Conservation (phyloP, 92 coral and sea anemone species). For the Zoanthus gigantus region DNA sequence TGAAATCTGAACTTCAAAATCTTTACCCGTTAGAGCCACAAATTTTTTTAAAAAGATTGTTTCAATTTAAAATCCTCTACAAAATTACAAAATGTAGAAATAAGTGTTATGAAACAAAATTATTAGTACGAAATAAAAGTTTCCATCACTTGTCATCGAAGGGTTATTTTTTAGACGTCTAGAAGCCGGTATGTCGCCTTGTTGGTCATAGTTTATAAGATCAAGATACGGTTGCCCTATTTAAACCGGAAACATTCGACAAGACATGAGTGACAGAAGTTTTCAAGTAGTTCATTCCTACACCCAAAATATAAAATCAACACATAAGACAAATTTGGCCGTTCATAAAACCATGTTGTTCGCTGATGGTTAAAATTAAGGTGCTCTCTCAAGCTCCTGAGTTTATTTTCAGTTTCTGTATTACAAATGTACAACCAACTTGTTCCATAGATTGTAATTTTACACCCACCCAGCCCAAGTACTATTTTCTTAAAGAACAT, state of each 20-base stretch:
- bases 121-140: background rate
- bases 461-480: no score
- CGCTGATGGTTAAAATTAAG: background rate
- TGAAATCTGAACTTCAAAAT: background rate
- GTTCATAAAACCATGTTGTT: background rate
- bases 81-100: background rate
- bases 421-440: no score
- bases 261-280: conserved; percentile 2
- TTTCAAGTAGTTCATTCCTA: background rate
- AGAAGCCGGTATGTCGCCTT: conserved; percentile 16
- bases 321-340: background rate
- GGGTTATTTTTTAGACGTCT: background rate
- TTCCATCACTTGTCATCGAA: conserved; percentile 5
- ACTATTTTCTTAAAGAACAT: no score
- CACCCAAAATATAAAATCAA: background rate
- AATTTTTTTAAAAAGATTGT: background rate
- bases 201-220: conserved; percentile 25
- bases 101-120: background rate
- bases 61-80: background rate
- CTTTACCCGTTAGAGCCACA: background rate
- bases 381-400: no score
- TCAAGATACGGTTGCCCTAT: background rate
- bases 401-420: no score
- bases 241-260: conserved; percentile 26
- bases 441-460: no score